Percentiles rank a stretch among this genome's conserved stretches.
Evolutionary conservation across 2,797 vertebrate species (phyloP).

Genomic region (Eulemur coronatus): DNA sequence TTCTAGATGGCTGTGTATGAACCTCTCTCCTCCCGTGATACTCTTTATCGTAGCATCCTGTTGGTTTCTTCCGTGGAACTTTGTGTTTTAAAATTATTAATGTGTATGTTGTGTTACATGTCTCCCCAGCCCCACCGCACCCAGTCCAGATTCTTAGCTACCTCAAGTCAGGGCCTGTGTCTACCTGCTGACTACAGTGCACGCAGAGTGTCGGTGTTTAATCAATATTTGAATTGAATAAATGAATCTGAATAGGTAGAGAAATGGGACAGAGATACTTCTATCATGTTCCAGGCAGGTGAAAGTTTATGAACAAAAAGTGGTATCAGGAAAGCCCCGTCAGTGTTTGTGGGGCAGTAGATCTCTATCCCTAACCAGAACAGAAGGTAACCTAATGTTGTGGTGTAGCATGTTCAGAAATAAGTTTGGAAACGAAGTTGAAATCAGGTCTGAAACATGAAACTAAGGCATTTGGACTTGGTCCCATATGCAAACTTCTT

Average conservation of each 20-base stretch:
- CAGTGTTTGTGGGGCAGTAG: neutral
- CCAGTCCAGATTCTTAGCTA: neutral
- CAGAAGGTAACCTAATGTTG: neutral
- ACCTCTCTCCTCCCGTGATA: neutral
- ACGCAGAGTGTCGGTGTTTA: fast-evolving
- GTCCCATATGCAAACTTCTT: neutral
- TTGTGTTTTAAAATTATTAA: neutral
- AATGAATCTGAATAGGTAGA: neutral
- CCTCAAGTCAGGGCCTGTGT: neutral
- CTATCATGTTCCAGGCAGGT: neutral
- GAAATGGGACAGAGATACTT: neutral
- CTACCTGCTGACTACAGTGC: fast-evolving
- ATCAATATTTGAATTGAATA: neutral
- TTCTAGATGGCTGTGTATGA: neutral
- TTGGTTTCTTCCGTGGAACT: neutral
- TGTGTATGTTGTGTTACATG: neutral
- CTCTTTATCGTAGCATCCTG: neutral
- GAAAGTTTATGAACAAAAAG: neutral
- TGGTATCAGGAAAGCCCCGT: neutral
- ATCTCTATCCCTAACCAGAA: neutral
- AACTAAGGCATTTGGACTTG: neutral
- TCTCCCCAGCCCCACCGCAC: neutral
- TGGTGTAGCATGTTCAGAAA: neutral
- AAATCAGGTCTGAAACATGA: neutral
- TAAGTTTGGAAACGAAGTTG: no score